These are phyloP conservation scores for Serripes groenlandicus DNA, from an alignment of 2,888 invertebrate species.

Conservation along the genomic window DNA sequence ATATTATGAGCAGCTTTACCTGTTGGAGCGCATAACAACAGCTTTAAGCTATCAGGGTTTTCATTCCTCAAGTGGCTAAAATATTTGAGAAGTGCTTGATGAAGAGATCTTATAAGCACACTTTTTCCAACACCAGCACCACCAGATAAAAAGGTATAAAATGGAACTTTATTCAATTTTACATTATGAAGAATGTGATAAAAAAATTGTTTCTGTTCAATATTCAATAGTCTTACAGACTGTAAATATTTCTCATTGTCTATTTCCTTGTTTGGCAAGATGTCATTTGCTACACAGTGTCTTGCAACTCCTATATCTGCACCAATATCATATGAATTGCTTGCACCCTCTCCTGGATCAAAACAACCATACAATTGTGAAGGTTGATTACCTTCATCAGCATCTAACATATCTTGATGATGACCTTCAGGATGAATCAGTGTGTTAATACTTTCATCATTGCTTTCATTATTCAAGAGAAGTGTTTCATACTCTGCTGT, in stretches of 20 bases:
- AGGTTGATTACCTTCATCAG: neutral
- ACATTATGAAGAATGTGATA: constrained; percentile 43
- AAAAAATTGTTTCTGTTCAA: constrained; percentile 51
- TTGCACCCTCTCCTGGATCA: constrained; percentile 1
- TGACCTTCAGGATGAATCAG: neutral
- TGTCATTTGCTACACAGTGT: constrained; percentile 11
- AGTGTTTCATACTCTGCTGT: too few relatives aligned
- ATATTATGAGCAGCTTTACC: constrained; percentile 58
- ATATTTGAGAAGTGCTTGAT: constrained; percentile 33
- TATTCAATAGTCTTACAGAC: constrained; percentile 47
- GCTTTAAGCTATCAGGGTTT: constrained; percentile 38
- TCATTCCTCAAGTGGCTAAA: neutral
- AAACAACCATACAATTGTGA: constrained; percentile 1
- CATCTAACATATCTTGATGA: constrained; percentile 10
- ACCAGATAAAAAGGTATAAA: constrained; percentile 61
- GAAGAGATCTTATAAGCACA: constrained; percentile 40
- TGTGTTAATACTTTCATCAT: neutral
- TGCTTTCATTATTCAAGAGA: too few relatives aligned
- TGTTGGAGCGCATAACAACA: constrained; percentile 57
- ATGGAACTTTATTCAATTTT: constrained; percentile 47
- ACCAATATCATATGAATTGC: constrained; percentile 11
- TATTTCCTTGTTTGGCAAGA: constrained; percentile 20
- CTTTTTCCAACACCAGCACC: constrained; percentile 67
- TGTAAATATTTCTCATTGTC: constrained; percentile 47
- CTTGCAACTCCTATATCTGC: constrained; percentile 47